Percentiles rank a stretch among this genome's conserved stretches.
phyloP scores from a whole-genome alignment of 2,888 invertebrate species.

The Drosophila meridionalis region DNA sequence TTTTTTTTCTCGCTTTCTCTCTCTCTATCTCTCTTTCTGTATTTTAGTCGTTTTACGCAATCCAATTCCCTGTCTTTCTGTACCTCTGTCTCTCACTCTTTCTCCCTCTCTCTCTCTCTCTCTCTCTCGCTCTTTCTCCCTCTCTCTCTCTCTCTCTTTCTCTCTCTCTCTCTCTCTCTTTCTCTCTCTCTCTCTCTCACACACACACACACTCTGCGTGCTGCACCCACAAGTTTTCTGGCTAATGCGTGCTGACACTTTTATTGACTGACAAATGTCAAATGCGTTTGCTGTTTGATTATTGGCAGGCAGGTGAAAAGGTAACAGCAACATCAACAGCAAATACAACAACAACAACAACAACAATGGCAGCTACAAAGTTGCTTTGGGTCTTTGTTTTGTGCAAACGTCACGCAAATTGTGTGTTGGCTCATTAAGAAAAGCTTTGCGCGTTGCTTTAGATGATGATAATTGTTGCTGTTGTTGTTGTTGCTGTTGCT shows the following conservation, averaged over 20 bases:
- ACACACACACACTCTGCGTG: neutral
- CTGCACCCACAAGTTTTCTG: slow-evolving; percentile 27
- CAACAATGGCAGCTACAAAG: slow-evolving; percentile 15
- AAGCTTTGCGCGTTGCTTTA: slow-evolving; percentile 61
- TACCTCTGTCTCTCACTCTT: neutral
- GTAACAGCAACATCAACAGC: slow-evolving; percentile 12
- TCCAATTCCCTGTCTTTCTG: neutral
- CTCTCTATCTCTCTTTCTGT: neutral
- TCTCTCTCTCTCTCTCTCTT: neutral
- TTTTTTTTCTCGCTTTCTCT: neutral
- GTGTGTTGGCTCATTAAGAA: slow-evolving; percentile 81
- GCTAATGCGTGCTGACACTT: slow-evolving; percentile 75
- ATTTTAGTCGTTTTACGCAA: too few relatives aligned
- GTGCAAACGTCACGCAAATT: slow-evolving; percentile 79
- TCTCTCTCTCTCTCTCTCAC: slow-evolving; percentile 4
- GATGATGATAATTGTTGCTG: slow-evolving; percentile 48
- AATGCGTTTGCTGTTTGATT: slow-evolving; percentile 55
- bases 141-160: neutral
- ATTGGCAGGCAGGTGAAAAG: slow-evolving; percentile 40
- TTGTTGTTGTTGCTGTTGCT: slow-evolving; percentile 33
- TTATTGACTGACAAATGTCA: slow-evolving; percentile 77
- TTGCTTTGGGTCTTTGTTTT: slow-evolving; percentile 43
- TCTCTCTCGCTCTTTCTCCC: neutral
- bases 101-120: neutral
- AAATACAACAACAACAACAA: neutral